phyloP scores from a whole-genome alignment of 2,797 vertebrate species.

The Muscicapa comitata region DNA sequence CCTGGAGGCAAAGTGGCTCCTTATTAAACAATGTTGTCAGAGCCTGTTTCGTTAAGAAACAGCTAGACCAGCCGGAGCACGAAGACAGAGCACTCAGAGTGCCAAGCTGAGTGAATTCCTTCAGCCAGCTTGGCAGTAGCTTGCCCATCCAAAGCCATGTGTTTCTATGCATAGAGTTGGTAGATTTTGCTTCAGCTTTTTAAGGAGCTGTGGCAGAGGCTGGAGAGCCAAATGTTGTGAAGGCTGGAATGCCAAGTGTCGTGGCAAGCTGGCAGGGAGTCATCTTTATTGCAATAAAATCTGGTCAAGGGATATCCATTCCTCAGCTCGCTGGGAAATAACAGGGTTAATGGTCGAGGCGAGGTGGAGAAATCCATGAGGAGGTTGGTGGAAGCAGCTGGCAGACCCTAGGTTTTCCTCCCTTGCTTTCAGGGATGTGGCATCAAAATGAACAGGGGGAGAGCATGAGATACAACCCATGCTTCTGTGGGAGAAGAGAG shows the following conservation, averaged over 20 bases:
- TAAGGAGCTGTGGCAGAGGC: neutral
- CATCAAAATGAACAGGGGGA: neutral
- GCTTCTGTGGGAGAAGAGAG: neutral
- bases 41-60: neutral
- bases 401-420: neutral
- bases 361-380: neutral
- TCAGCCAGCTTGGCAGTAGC: fast-evolving
- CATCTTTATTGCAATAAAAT: neutral
- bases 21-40: neutral
- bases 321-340: neutral
- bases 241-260: neutral
- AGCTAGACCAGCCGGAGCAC: neutral
- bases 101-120: neutral
- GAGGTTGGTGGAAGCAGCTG: neutral
- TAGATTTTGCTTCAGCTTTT: neutral
- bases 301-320: neutral
- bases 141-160: fast-evolving
- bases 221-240: neutral
- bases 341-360: fast-evolving
- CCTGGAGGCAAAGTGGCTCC: neutral
- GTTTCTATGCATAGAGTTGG: neutral
- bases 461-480: neutral
- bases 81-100: neutral
- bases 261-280: neutral
- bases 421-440: neutral